A percentile compares a stretch with the other conserved stretches of the same genome.
Conservation (phyloP, 30 jellyfish, hydroid and myxozoan genomes). For the Nemopilema nomurai region DNA sequence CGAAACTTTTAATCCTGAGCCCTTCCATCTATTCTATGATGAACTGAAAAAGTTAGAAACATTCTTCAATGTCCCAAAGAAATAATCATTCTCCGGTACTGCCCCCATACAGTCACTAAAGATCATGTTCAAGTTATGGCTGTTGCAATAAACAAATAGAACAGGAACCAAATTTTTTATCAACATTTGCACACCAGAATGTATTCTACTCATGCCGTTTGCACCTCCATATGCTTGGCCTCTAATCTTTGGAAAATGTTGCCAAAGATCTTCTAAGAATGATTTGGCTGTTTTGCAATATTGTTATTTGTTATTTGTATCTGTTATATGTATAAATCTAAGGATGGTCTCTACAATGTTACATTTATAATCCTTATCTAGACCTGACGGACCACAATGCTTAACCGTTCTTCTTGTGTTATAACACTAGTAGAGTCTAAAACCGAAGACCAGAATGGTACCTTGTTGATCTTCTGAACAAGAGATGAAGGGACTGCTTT, state of each 20-base stretch:
- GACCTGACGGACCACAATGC: slow-evolving; percentile 34
- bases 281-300: slow-evolving; percentile 35
- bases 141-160: slow-evolving; percentile 24
- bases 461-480: slow-evolving; percentile 25
- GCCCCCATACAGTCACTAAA: slow-evolving; percentile 29
- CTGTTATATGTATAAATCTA: background rate
- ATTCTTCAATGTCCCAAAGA: slow-evolving; percentile 36
- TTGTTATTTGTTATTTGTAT: slow-evolving; percentile 1
- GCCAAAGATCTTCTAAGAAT: slow-evolving; percentile 26
- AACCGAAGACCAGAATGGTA: slow-evolving; percentile 20
- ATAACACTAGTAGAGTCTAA: slow-evolving; percentile 40
- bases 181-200: slow-evolving; percentile 43
- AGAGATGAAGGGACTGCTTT: slow-evolving; percentile 41
- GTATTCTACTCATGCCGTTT: slow-evolving; percentile 32
- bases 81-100: slow-evolving; percentile 34
- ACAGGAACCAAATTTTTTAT: slow-evolving; percentile 47
- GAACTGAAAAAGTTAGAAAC: slow-evolving; percentile 15
- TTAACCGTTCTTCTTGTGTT: slow-evolving; percentile 14
- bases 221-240: slow-evolving; percentile 56
- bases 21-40: slow-evolving; percentile 37
- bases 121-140: slow-evolving; percentile 12
- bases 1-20: slow-evolving; percentile 23
- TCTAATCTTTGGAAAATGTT: slow-evolving; percentile 17
- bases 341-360: background rate
- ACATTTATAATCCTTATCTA: slow-evolving; percentile 17